Conservation (phyloP, 2,113 vertebrate species). For the Fregata magnificens region DNA sequence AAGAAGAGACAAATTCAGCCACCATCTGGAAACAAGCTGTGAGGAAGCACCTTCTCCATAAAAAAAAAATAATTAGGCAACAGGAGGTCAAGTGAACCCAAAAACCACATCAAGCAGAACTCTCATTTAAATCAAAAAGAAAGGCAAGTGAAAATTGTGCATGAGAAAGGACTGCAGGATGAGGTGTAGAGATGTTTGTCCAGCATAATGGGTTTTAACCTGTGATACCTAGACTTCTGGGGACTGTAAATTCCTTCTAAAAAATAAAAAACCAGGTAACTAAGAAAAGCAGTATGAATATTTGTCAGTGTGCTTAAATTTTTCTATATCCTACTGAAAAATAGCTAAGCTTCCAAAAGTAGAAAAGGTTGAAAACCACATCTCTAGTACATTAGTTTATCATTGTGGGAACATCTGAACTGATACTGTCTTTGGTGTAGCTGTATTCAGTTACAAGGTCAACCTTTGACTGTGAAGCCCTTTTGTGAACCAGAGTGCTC, state of each 20-base stretch:
- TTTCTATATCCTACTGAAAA: not conserved
- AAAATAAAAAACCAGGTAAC: not conserved
- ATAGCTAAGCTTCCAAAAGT: not conserved
- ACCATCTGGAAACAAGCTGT: not conserved
- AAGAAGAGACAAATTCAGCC: not conserved
- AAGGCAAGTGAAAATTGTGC: not conserved
- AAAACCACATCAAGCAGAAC: not conserved
- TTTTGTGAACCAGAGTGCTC: not conserved
- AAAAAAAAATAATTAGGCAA: not conserved
- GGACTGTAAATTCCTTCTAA: not conserved
- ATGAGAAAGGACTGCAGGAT: not conserved
- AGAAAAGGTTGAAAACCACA: not conserved
- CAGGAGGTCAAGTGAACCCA: not conserved
- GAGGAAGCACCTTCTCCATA: not conserved
- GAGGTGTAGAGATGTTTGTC: not conserved
- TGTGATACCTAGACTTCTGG: not conserved
- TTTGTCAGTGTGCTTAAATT: not conserved
- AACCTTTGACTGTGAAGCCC: not conserved
- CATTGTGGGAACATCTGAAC: not conserved
- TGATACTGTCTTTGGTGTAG: not conserved
- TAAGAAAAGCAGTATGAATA: not conserved
- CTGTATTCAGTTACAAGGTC: not conserved
- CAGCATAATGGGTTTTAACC: not conserved
- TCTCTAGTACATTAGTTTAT: not conserved
- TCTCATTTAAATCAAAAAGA: not conserved